Percentiles rank a stretch among this genome's conserved stretches.
Conservation (phyloP, 2,797 vertebrate genomes). For the Squalus acanthias region DNA sequence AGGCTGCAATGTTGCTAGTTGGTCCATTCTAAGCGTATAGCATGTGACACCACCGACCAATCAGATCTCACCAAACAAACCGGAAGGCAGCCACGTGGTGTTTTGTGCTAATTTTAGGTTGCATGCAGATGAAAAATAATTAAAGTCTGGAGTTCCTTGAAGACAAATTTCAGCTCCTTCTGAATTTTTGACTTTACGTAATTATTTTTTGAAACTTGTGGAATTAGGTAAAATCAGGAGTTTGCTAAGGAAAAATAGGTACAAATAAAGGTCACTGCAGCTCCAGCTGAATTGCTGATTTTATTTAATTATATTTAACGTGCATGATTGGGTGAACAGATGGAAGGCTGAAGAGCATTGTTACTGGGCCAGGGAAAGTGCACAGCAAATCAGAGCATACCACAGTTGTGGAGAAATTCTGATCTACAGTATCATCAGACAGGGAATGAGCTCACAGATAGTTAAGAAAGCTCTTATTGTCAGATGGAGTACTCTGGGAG, state of each 20-base stretch:
- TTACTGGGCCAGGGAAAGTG: not conserved
- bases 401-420: not conserved
- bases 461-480: not conserved
- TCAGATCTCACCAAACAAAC: not conserved
- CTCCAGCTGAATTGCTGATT: not conserved
- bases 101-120: not conserved
- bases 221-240: slow-evolving; percentile 1
- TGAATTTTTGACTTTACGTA: not conserved
- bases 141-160: not conserved
- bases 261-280: not conserved
- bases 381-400: not conserved
- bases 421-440: not conserved
- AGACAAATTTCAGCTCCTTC: not conserved
- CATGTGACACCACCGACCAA: not conserved
- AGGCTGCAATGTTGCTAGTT: not conserved
- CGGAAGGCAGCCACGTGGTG: not conserved
- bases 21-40: not conserved
- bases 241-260: not conserved
- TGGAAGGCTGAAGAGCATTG: not conserved
- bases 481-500: not conserved
- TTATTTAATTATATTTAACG: not conserved
- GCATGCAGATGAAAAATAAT: not conserved
- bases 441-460: not conserved
- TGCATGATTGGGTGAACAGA: not conserved
- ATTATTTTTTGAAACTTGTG: not conserved